Evolutionary conservation across 2,113 vertebrate species (phyloP), one percentile per base, ranked within the genome.

Genomic region (Aphyosemion australe): DNA sequence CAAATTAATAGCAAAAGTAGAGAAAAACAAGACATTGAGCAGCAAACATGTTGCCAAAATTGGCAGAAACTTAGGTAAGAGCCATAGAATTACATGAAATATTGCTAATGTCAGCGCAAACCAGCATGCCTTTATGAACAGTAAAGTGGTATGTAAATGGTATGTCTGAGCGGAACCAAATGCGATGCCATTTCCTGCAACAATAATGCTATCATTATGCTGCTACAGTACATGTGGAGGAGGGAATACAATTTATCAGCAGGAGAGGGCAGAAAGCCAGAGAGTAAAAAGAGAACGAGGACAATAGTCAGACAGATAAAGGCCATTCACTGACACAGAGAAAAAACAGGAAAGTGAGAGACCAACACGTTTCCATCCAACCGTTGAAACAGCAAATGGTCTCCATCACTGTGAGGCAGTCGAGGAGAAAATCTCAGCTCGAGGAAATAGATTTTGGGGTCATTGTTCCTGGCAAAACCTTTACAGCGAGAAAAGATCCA

Each of bases 381-480:
- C 78, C 48, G 34, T 72, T n/a, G n/a, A 79, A 87, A 79, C 62
- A 68, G 65, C 56, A 84, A 87, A 87, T 65, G 69, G 66, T 78
- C 62, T 79, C 59, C 74, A 84, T 85, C 84, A 81, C 57, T 1
- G 14, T 47, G 10, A 85, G 52, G 80, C 81, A 85, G 72, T 65
- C 75, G 58, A 82, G 90, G 66, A 84, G 88, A 94, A 94, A 95
- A 92, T 89, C 86, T 88, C 76, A 80, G 79, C 75, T 56, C 70
- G 55, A 45, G 72, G 93, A 87, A 92, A 93, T 84, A 90, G 90
- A 93, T 94, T 92, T 92, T 79, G 84, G 83, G 80, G 83, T 90
- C 89, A 84, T 47, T 64, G 65, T 90, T 83, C 83, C 65, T 42
- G 31, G 49, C 76, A 76, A 85, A 87, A 70, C 76, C 72, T 86